Base-by-base conservation (phyloP, 2,888 invertebrate species). In the Hoplodrina ambigua region DNA sequence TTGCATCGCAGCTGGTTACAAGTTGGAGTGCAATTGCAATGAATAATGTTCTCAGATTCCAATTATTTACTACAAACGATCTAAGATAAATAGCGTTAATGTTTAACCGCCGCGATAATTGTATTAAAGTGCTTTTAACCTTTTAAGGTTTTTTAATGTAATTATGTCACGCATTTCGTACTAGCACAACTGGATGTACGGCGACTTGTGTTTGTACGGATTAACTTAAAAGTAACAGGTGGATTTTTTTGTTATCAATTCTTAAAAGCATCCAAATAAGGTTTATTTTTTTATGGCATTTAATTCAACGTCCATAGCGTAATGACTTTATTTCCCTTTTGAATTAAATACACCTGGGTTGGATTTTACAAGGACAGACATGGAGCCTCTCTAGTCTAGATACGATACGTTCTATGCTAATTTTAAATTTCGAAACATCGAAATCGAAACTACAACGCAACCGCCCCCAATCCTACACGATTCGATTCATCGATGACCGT, bases 401-500 rank as follows among this genome's bases (percentile, higher is more conserved):
- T 44, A 44, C 49, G 54, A 54, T 54, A 46, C 54, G 59, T 55
- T 64, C 44, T 67, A 76, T 71, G 70, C 37, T 64, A 75, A 81
- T 68, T 67, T 72, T 41, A 72, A 72, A 81, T 82, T 79, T 85
- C 78, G 75, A 84, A 82, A 85, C 61, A 57, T 56, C 46, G 37
- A 85, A 46, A 17, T 46, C 46, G 46, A 46, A 41, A 66, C 78
- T 54, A 75, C 78, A 70, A 65, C 75, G 82, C 83, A 84, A 82
- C 79, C 80, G 84, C 69, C 79, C 71, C 68, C 82, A 74, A 87
- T 87, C 75, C 77, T 84, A 84, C 75, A 80, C 82, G 84, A 83
- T 80, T 85, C 66, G 75, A 73, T 74, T 74, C 64, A 85, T 75
- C 78, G 79, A 85, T 81, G 88, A 77, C 89, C 88, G 85, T 87